phyloP scores from a whole-genome alignment of 2,888 invertebrate genomes.

The Eupithecia inturbata region DNA sequence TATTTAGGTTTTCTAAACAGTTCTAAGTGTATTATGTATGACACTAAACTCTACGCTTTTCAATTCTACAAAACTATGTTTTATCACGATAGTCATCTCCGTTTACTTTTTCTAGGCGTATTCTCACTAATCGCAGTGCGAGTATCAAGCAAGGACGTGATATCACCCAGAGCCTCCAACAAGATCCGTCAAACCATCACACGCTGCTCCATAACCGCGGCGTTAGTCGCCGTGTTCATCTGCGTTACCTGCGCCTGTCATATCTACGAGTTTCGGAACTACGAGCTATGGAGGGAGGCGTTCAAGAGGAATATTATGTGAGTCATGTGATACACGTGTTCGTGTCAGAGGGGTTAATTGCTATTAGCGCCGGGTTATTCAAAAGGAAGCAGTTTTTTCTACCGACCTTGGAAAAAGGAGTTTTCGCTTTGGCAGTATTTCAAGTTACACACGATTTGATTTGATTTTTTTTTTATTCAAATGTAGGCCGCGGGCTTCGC shows the following conservation, averaged over 20 bases:
- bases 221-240: constrained; percentile 90
- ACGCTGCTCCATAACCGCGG: constrained; percentile 91
- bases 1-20: too few species aligned
- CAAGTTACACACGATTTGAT: not conserved
- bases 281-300: constrained; percentile 89
- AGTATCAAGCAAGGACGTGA: constrained; percentile 92
- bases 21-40: not conserved
- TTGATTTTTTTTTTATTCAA: not conserved
- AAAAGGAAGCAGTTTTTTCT: not conserved
- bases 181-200: constrained; percentile 95
- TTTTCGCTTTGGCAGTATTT: not conserved
- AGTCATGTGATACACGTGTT: constrained; percentile 65
- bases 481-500: not conserved
- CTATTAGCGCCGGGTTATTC: not conserved
- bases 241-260: constrained; percentile 93
- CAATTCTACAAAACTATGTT: too few species aligned
- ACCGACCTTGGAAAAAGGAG: not conserved
- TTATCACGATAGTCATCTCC: too few species aligned
- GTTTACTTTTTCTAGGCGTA: constrained; percentile 81
- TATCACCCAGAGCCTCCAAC: constrained; percentile 91
- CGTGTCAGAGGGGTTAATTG: not conserved
- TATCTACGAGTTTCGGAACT: constrained; percentile 91
- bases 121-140: constrained; percentile 91
- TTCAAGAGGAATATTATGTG: constrained; percentile 92
- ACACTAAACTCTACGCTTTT: not conserved